Evolutionary conservation across 2,113 vertebrate species (phyloP), one percentile per base, ranked within the genome.

Genomic region (Saimiri boliviensis): DNA sequence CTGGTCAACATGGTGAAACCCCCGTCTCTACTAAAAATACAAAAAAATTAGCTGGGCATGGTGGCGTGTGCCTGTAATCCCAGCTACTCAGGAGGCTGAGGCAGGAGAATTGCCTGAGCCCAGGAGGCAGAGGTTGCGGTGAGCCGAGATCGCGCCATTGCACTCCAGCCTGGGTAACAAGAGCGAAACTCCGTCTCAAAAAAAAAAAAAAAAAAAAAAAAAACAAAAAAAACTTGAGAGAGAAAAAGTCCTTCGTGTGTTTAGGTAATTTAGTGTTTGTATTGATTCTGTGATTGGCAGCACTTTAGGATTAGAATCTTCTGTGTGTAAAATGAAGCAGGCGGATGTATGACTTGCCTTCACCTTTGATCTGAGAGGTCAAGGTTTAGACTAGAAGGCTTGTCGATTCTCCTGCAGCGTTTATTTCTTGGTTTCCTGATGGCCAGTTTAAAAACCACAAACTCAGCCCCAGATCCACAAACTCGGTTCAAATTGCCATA

Each of bases 341-440:
- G 35, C 14, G 13, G n/a, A 45, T 60, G 25, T 16, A 35, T 93
- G 79, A 81, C 40, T 9, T 47, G 19, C n/a, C 47, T 95, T 96
- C 52, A 82, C 37, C 70, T 91, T 87, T 93, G 58, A 83, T 81
- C 7, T 60, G 30, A 86, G 54, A 79, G n/a, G 68, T 89, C 74
- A 95, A 68, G n/a, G 30, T 83, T 74, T 60, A 79, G 83, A 37
- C 27, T 70, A 25, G 56, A 40, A 88, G 84, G 63, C 74, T 60
- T n/a, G 56, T 74, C 90, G 52, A 92, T 68, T 90, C 25, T 89
- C 58, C 37, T 32, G 47, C 13, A 82, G n/a, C 42, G 19, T 91
- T 88, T 74, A 82, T 86, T 81, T 89, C 54, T 86, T 93, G 45
- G 19, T 68, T 93, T 96, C 82, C 27, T 56, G 14, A n/a, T 47